Percentiles rank a stretch among this genome's conserved stretches.
These are phyloP conservation scores for Periphyllus acericola DNA, from an alignment of 2,888 invertebrate species.

Conservation along the genomic window DNA sequence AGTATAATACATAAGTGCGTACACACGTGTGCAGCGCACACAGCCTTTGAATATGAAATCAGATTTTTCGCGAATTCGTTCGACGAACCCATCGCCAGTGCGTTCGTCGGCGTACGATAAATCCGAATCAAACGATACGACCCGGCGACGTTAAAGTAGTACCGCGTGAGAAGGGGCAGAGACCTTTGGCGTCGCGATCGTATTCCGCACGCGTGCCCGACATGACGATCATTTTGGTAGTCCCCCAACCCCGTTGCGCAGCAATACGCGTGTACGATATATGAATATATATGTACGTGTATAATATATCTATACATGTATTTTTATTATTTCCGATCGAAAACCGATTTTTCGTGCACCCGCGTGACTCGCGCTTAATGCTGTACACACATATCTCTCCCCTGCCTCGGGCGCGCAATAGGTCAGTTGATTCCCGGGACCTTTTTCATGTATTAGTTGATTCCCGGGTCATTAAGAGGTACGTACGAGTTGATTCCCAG, in stretches of 20 bases:
- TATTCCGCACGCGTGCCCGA: slow-evolving; percentile 1
- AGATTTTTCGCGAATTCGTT: slow-evolving; percentile 20
- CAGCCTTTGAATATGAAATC: slow-evolving; percentile 27
- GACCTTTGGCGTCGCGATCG: neutral
- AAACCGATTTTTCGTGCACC: slow-evolving; percentile 26
- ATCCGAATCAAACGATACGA: slow-evolving; percentile 1
- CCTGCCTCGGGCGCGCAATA: too few species aligned
- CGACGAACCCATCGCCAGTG: neutral
- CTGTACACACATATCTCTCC: too few species aligned
- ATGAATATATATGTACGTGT: too few species aligned
- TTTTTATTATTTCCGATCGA: slow-evolving; percentile 38
- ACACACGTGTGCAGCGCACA: slow-evolving; percentile 6
- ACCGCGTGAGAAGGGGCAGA: neutral
- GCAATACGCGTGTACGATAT: neutral
- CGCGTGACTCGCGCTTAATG: neutral
- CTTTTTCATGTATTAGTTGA: too few species aligned
- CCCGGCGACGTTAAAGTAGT: neutral
- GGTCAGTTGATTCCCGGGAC: too few species aligned
- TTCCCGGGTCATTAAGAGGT: too few species aligned
- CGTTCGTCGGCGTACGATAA: neutral
- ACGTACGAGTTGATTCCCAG: too few species aligned
- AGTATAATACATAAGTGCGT: neutral
- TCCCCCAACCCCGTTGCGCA: neutral
- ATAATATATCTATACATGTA: too few species aligned
- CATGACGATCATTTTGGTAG: neutral